A percentile compares a stretch with the other conserved stretches of the same genome.
Evolutionary conservation across 2,888 invertebrate genomes (phyloP).

Genomic region (Epistrophe eligans): DNA sequence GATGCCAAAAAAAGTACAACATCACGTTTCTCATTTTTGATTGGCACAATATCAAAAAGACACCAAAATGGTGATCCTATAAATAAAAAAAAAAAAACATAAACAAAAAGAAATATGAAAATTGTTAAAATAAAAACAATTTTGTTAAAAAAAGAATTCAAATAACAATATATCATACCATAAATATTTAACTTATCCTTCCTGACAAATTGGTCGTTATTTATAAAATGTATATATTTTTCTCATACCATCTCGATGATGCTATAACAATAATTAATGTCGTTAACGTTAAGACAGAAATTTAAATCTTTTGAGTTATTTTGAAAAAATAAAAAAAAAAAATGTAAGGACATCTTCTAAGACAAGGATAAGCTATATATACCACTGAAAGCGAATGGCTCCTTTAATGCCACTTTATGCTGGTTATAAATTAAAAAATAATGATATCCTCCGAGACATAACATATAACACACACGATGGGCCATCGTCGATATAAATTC

Average conservation of each 20-base stretch:
- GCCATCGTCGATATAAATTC: constrained; percentile 46
- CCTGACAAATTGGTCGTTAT: constrained; percentile 1
- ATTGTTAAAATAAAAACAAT: not conserved
- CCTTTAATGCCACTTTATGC: constrained; percentile 1
- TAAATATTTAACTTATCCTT: constrained; percentile 1
- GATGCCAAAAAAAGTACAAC: constrained; percentile 98
- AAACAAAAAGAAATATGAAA: not conserved
- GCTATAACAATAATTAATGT: constrained; percentile 3
- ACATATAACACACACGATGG: not conserved
- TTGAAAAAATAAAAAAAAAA: not conserved
- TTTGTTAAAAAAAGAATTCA: not conserved
- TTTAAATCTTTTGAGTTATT: not conserved
- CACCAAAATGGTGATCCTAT: constrained; percentile 97
- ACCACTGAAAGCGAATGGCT: not conserved
- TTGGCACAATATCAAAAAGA: constrained; percentile 97
- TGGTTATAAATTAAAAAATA: constrained; percentile 29
- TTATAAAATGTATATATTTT: not conserved
- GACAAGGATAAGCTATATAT: not conserved
- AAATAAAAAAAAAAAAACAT: too few species aligned
- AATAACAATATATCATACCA: not conserved
- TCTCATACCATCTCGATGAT: not conserved
- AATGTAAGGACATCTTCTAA: not conserved
- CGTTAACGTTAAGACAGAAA: not conserved
- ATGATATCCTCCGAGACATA: not conserved
- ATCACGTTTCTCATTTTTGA: constrained; percentile 98